Base-by-base conservation (phyloP, 2,888 invertebrate species). In the Lordiphosa andalusiaca region DNA sequence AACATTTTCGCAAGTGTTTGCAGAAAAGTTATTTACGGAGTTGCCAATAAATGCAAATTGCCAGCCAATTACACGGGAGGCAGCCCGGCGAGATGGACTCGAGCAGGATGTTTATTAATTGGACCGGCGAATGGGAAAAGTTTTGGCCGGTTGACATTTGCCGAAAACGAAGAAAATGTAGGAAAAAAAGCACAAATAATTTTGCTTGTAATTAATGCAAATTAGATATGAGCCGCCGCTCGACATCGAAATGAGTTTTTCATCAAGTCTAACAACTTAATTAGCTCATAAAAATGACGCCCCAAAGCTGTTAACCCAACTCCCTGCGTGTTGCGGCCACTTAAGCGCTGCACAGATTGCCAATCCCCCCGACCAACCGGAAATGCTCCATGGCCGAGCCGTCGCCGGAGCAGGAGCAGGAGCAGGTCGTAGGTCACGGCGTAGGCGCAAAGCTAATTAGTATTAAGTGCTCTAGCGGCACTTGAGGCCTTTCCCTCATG, bases 241-340 rank as follows among this genome's bases (percentile, higher is more conserved):
- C 30, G 30, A 30, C 30, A 30, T 30, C 62, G 66, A 80, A 85
- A 81, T 75, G 85, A 80, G 73, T 81, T 81, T 85, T 81, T 85
- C 81, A 81, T 81, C 81, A 85, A 67, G 85, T 70, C 80, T 83
- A 81, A 81, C 85, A 85, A 81, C 81, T 85, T 81, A 81, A 81
- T 81, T 81, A 81, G 85, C 81, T 76, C 81, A 80, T 81, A 81
- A 81, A 81, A 81, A 81, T 81, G 66, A 85, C 84, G 66, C 76
- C 80, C 70, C 65, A 54, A 66, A 69, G 80, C 73, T 80, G 85
- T 63, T 71, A 82, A 71, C 82, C 78, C 67, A 52, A 51, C 2
- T 37, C 25, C 16, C 80, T 84, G 72, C 80, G 80, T 71, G 80
- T 73, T 76, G 77, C 58, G 73, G 80, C 68, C 85, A 80, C 84